Conservation (phyloP, 2,888 invertebrate species). For the Agrochola litura region DNA sequence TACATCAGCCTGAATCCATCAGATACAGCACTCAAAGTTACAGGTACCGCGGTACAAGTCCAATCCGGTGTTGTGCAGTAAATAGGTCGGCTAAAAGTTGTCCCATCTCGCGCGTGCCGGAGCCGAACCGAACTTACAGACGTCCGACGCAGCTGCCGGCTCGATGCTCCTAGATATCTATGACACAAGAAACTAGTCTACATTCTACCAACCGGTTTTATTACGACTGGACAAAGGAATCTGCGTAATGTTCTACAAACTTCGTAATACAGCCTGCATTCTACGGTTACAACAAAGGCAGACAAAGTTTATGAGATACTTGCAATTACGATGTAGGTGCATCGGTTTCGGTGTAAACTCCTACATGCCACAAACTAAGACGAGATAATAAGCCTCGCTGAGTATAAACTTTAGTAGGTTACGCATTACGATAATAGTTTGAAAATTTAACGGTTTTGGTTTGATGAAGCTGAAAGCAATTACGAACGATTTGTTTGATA, state of each 20-base stretch:
- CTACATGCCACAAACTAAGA: constrained; percentile 44
- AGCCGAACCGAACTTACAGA: constrained; percentile 71
- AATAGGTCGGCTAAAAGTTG: constrained; percentile 78
- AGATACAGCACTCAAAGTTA: constrained; percentile 69
- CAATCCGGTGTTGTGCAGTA: constrained; percentile 72
- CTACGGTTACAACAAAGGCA: neutral
- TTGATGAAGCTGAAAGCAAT: constrained; percentile 1
- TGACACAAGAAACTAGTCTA: constrained; percentile 57
- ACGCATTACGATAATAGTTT: constrained; percentile 31
- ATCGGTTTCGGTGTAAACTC: constrained; percentile 36
- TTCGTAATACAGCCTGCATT: constrained; percentile 7
- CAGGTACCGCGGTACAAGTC: constrained; percentile 67
- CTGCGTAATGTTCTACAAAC: constrained; percentile 36
- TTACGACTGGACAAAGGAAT: constrained; percentile 33
- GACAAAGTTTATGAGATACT: constrained; percentile 24
- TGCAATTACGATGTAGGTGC: constrained; percentile 31
- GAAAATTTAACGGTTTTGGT: constrained; percentile 7
- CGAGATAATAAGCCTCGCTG: constrained; percentile 34
- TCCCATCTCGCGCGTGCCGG: constrained; percentile 69
- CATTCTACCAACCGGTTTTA: constrained; percentile 53
- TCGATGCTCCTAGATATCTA: constrained; percentile 63
- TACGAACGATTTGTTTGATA: neutral
- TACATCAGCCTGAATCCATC: constrained; percentile 71
- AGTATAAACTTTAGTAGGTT: constrained; percentile 28
- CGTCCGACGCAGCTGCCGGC: constrained; percentile 67